phyloP scores from a whole-genome alignment of 2,797 vertebrate species.

The Astyanax mexicanus region DNA sequence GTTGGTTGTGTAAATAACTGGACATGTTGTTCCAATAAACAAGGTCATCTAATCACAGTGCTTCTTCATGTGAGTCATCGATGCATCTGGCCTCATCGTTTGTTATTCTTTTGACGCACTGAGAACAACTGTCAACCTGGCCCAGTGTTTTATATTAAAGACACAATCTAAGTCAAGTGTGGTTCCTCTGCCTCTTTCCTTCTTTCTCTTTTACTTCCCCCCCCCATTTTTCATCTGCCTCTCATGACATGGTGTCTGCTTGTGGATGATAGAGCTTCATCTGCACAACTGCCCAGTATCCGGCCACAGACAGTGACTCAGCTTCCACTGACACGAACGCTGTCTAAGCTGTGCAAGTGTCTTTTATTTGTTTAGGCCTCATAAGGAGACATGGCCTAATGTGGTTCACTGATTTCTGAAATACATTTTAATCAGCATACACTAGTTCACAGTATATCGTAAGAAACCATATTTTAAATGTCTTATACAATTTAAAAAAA shows the following conservation, averaged over 20 bases:
- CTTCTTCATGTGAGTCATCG: not conserved
- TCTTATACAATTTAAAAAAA: too few species aligned
- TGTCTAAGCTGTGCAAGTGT: too few species aligned
- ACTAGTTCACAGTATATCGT: too few species aligned
- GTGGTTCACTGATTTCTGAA: not conserved
- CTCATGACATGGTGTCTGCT: constrained; percentile 22
- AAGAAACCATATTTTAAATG: too few species aligned
- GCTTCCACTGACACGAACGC: constrained; percentile 27
- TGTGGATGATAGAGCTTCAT: constrained; percentile 48
- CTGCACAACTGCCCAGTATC: constrained; percentile 37
- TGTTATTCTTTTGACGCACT: not conserved
- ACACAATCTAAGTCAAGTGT: not conserved
- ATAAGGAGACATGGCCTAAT: not conserved
- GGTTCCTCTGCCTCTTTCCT: constrained; percentile 8
- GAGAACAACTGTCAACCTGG: not conserved
- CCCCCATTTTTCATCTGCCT: constrained; percentile 6
- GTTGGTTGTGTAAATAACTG: not conserved
- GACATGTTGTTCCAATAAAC: not conserved
- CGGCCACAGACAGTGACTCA: constrained; percentile 48
- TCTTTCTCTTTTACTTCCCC: constrained; percentile 12
- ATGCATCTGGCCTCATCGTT: not conserved
- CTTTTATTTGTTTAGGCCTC: not conserved
- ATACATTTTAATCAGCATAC: not conserved
- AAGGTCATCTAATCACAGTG: not conserved
- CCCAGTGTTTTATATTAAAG: not conserved